Base-by-base conservation (phyloP, 1,140 invertebrate genomes). In the Drosophila oshimai region DNA sequence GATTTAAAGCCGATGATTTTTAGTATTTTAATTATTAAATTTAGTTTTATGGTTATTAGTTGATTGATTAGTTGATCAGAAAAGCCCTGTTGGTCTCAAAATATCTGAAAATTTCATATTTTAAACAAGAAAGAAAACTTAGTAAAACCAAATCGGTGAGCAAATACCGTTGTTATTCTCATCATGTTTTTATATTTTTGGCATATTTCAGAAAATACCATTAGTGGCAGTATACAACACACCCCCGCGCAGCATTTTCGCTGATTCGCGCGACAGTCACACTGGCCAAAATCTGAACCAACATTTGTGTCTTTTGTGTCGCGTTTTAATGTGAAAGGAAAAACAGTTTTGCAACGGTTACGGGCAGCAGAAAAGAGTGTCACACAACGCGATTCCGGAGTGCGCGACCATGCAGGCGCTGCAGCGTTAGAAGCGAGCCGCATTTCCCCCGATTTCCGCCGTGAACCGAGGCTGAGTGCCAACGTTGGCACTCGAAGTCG, bases 401-500 rank as follows among this genome's bases (percentile, higher is more conserved):
- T 79, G 57, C 22, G 36, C 42, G 18, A 57, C 47, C 57, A 80
- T 78, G 74, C 60, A 58, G 39, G 9, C 39, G 53, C 37, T 39
- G 47, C 60, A 72, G 47, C 33, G 51, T 2, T 79, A 53, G 49
- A 26, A 49, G 10, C 20, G 20, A 54, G 33, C 45, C 57, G 58
- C 44, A 44, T 51, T 47, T 49, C 49, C 26, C 41, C 65, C 58
- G 62, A 49, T 46, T 73, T 44, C n/a, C 37, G 53, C 13, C 28
- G 46, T 17, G 10, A 28, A 31, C 26, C 28, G 20, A 24, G 53
- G 15, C 55, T 45, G 37, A 72, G 68, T 26, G 46, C 47, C 61
- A 72, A 75, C 74, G 75, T 73, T 87, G 61, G 53, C 79, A n/a
- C n/a, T n/a, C n/a, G n/a, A 84, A 54, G 37, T 70, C 61, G 60